Base-by-base conservation (phyloP, 2,797 vertebrate genomes). In the Pantherophis vulpinus region DNA sequence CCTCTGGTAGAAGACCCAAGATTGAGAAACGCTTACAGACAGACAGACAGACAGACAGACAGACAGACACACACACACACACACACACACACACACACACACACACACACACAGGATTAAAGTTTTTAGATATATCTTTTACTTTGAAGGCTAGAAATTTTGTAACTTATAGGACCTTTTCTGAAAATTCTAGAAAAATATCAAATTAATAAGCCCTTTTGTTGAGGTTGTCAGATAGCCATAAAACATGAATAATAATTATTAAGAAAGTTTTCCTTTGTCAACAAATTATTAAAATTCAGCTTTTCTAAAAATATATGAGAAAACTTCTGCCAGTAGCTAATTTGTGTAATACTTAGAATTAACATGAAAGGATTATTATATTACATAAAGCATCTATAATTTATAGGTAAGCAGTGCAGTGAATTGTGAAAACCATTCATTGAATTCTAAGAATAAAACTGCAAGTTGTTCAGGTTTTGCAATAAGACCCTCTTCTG, bases 311-410 rank as follows among this genome's bases (percentile, higher is more conserved):
- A 92, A 47, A 87, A 92, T 74, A 86, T 88, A 94, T 95, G 90
- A 91, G 91, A 95, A 96, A 95, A 94, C 91, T 95, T 95, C 91
- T 96, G 93, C 91, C 87, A 18, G 93, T 92, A 96, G 56, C 89
- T 56, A 90, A 0, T 93, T 87, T 86, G 14, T 79, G 92, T 90
- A 54, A 29, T 16, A 0, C 91, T 95, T 87, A 91, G 70, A 95
- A 93, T 20, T 51, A 94, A 86, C 55, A 59, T 93, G n/a, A 91
- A 92, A 87, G 61, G 9, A 93, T 47, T 90, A 79, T 94, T 27
- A 0, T 16, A 63, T 95, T 95, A 95, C 79, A 32, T 90, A 88
- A 66, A 9, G 47, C 89, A 90, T 93, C 37, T 92, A 95, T 61
- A 94, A 79, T 70, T 94, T 92, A 14, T 8, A 79, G 86, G 88